A percentile compares a stretch with the other conserved stretches of the same genome.
These are phyloP conservation scores for Montifringilla adamsi DNA, from an alignment of 2,113 vertebrate species.

Conservation along the genomic window DNA sequence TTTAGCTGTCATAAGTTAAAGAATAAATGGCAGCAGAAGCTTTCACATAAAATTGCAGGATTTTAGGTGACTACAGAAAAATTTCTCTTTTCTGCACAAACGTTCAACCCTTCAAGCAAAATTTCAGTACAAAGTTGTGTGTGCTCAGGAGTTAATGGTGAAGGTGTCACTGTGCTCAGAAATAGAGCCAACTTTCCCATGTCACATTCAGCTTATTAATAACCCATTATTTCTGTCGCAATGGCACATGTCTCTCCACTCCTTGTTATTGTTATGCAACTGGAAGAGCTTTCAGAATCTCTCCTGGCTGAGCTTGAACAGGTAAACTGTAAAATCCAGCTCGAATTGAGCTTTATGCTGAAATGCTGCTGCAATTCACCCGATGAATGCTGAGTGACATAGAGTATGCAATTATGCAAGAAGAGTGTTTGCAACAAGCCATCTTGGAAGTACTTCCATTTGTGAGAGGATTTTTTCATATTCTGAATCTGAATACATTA, in stretches of 20 bases:
- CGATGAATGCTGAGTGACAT: constrained; percentile 22
- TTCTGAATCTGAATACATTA: constrained; percentile 37
- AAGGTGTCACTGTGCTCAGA: constrained; percentile 13
- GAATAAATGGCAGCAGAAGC: constrained; percentile 44
- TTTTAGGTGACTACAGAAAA: constrained; percentile 21
- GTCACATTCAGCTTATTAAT: constrained; percentile 45
- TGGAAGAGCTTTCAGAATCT: neutral
- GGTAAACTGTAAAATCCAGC: constrained; percentile 28
- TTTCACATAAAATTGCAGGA: constrained; percentile 26
- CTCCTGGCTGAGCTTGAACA: constrained; percentile 13
- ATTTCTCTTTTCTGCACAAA: neutral
- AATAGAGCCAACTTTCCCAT: constrained; percentile 1
- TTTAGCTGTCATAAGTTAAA: constrained; percentile 53
- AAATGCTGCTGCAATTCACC: constrained; percentile 23
- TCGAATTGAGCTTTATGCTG: neutral
- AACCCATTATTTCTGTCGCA: constrained; percentile 37
- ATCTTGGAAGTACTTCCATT: constrained; percentile 54
- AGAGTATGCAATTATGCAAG: constrained; percentile 44
- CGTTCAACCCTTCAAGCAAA: neutral
- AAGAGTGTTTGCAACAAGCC: constrained; percentile 40
- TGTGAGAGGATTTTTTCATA: constrained; percentile 24
- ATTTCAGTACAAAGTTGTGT: neutral
- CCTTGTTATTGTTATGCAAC: constrained; percentile 38
- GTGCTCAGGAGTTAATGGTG: neutral
- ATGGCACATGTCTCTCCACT: constrained; percentile 24